Conservation (phyloP, 2,888 invertebrate genomes). For the Drosophila stalkeri region DNA sequence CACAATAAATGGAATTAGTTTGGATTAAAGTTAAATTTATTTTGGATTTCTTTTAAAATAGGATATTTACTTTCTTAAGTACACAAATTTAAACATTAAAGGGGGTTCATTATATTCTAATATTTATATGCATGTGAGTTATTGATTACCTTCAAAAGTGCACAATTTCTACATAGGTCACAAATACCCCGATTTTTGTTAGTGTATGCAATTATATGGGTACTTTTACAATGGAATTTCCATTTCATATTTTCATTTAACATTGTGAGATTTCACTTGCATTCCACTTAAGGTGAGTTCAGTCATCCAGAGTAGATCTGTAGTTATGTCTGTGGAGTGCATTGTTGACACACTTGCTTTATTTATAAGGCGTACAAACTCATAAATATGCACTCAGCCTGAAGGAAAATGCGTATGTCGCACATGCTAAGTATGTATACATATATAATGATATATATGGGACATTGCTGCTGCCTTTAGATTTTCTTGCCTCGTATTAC, state of each 20-base stretch:
- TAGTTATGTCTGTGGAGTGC: constrained; percentile 56
- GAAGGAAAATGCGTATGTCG: constrained; percentile 51
- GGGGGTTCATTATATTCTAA: too few species aligned
- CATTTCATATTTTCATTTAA: constrained; percentile 31
- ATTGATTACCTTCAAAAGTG: not conserved
- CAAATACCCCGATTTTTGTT: not conserved
- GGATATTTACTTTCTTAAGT: too few species aligned
- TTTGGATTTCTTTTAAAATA: too few species aligned
- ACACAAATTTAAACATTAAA: too few species aligned
- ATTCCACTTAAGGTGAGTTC: constrained; percentile 50
- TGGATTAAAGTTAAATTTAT: not conserved
- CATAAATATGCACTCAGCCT: constrained; percentile 71
- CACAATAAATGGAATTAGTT: not conserved
- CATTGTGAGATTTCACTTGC: constrained; percentile 40
- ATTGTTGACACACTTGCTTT: constrained; percentile 76
- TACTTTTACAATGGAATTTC: constrained; percentile 5
- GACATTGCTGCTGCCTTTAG: constrained; percentile 10
- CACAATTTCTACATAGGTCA: not conserved
- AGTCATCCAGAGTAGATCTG: constrained; percentile 23
- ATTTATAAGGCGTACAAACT: constrained; percentile 66
- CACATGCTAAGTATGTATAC: constrained; percentile 18
- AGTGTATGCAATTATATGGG: constrained; percentile 28
- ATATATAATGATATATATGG: not conserved
- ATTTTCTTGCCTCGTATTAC: constrained; percentile 11
- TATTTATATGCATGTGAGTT: too few species aligned